A percentile compares a stretch with the other conserved stretches of the same genome.
Evolutionary conservation across 2,113 vertebrate species (phyloP).

Genomic region (Pangasianodon gigas): DNA sequence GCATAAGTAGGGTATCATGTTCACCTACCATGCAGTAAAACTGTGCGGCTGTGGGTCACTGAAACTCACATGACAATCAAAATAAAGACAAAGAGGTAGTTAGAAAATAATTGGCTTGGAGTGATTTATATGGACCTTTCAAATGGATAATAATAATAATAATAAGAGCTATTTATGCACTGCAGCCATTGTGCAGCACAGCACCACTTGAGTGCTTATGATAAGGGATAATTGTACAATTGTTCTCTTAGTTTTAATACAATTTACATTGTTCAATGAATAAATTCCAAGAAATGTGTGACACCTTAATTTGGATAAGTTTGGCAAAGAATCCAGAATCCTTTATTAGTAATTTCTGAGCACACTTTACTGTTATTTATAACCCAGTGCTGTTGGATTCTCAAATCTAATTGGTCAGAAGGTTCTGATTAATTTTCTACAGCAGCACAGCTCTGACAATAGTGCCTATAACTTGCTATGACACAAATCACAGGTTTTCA

Average conservation of each 20-base stretch:
- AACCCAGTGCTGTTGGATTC: not conserved
- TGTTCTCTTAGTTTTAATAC: not conserved
- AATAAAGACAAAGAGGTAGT: not conserved
- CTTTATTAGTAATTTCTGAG: not conserved
- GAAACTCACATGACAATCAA: constrained; percentile 3
- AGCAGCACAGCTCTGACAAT: not conserved
- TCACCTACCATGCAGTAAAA: constrained; percentile 11
- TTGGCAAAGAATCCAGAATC: not conserved
- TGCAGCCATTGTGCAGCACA: not conserved
- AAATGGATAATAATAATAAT: not conserved
- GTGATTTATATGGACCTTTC: not conserved
- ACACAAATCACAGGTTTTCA: not conserved
- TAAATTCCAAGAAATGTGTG: not conserved
- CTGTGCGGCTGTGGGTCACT: not conserved
- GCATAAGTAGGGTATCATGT: not conserved
- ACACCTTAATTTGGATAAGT: not conserved
- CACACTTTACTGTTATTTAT: not conserved
- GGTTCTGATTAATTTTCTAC: not conserved
- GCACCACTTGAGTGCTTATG: not conserved
- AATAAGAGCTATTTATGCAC: not conserved
- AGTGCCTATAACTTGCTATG: not conserved
- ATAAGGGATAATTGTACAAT: not conserved
- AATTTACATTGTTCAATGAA: not conserved
- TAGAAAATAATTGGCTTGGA: not conserved
- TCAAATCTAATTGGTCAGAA: not conserved